Conservation (phyloP, 2,797 vertebrate species). For the Okamejei kenojei region DNA sequence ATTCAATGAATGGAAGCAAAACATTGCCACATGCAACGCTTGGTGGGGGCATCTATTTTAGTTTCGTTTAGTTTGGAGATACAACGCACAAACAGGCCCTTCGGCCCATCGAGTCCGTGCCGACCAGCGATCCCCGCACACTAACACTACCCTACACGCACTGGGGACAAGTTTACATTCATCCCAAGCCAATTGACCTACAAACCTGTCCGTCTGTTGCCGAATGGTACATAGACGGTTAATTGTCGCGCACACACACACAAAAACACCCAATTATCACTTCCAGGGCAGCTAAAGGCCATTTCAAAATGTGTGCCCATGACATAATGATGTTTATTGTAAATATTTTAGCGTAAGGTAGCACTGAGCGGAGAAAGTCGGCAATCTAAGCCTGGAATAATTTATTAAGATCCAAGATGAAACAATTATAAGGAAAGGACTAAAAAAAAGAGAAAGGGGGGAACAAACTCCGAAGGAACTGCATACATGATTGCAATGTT, state of each 20-base stretch:
- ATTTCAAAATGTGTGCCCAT: slow-evolving; percentile 83
- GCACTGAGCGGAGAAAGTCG: slow-evolving; percentile 69
- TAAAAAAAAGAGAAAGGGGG: slow-evolving; percentile 73
- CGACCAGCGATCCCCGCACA: too few relatives aligned
- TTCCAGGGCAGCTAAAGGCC: slow-evolving; percentile 76
- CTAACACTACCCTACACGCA: too few relatives aligned
- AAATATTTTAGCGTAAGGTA: slow-evolving; percentile 76
- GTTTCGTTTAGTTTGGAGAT: too few relatives aligned
- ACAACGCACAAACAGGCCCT: too few relatives aligned
- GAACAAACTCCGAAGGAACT: slow-evolving; percentile 86
- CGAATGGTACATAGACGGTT: slow-evolving; percentile 14
- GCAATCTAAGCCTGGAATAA: slow-evolving; percentile 63
- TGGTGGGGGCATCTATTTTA: neutral
- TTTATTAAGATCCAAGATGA: slow-evolving; percentile 80
- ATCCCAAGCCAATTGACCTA: too few relatives aligned
- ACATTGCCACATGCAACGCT: neutral
- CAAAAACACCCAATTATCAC: slow-evolving; percentile 77
- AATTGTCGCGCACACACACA: slow-evolving; percentile 52
- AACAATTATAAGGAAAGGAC: slow-evolving; percentile 77
- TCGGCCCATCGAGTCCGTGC: too few relatives aligned
- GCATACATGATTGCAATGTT: slow-evolving; percentile 98
- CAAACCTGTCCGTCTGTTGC: too few relatives aligned
- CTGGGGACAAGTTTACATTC: too few relatives aligned
- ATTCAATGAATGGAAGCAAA: neutral
- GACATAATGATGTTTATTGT: slow-evolving; percentile 86